Evolutionary conservation across 1,140 invertebrate genomes (phyloP).

Genomic region (Lepidurus apus): DNA sequence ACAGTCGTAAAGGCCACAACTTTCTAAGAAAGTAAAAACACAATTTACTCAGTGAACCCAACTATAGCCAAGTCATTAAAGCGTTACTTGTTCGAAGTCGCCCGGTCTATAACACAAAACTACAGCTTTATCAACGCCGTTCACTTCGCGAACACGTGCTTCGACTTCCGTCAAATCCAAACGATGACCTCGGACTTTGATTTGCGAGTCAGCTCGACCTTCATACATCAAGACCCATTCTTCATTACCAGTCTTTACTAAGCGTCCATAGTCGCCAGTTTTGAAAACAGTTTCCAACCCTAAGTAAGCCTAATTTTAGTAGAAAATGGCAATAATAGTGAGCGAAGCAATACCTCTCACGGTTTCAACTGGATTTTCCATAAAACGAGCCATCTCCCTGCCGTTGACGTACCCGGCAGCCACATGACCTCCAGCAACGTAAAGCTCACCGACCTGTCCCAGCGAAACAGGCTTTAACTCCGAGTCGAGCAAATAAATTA

Average conservation of each 20-base stretch:
- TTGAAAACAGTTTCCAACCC: conserved; percentile 54
- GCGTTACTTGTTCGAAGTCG: conserved; percentile 54
- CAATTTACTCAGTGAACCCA: not conserved
- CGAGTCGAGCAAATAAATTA: conserved; percentile 68
- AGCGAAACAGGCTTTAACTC: conserved; percentile 60
- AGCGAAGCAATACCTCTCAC: conserved; percentile 53
- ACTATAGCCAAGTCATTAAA: too few relatives aligned
- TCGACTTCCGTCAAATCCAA: conserved; percentile 80
- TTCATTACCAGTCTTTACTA: conserved; percentile 54
- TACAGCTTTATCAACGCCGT: conserved; percentile 57
- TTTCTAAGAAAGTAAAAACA: not conserved
- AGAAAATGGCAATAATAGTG: not conserved
- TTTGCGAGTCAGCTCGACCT: conserved; percentile 75
- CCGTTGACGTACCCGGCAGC: conserved; percentile 71
- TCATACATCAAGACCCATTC: conserved; percentile 55
- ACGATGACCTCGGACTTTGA: conserved; percentile 77
- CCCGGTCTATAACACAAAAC: conserved; percentile 73
- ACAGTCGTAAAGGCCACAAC: conserved; percentile 8
- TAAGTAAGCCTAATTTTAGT: conserved; percentile 22
- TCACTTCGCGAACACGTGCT: conserved; percentile 53
- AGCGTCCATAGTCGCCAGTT: conserved; percentile 74
- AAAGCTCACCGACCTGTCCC: conserved; percentile 70
- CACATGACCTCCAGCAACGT: conserved; percentile 68
- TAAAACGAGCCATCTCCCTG: conserved; percentile 63
- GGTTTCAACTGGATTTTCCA: conserved; percentile 61